Evolutionary conservation across 1,140 invertebrate genomes (phyloP), one percentile per base, ranked within the genome.

Genomic region (Cotesia glomerata): DNA sequence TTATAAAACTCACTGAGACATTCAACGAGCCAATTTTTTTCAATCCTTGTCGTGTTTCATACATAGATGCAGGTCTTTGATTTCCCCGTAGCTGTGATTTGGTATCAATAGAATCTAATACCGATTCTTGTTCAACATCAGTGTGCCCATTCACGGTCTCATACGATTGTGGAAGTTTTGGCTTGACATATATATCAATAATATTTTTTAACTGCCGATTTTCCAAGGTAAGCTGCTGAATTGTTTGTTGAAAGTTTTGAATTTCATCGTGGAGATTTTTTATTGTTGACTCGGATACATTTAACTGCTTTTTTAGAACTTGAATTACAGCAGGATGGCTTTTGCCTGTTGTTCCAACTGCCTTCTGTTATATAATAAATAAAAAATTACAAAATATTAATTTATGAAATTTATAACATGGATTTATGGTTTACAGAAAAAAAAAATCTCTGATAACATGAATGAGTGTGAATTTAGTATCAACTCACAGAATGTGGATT

Each of bases 51-150:
- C 93, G 89, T 71, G 93, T 90, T 85, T 95, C 94, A 84, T 93
- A 95, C 94, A 95, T 95, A 85, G 93, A 95, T 74, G 92, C 92
- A 75, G 94, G 94, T 79, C 94, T 87, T 80, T 93, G 93, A 72
- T 85, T 87, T 49, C 78, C 82, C 74, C 82, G 86, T 11, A 75
- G 72, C 49, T 71, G 65, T 9, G 79, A 73, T 4, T 85, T 76
- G 75, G 87, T 85, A 16, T 80, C 73, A 9, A 83, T 80, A 34
- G 81, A 78, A 39, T 86, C 86, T 16, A 83, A 77, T 71, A 85
- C 84, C 14, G 81, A 75, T 56, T 86, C 83, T 56, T 83, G 81
- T 71, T 83, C 84, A 9, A 77, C 72, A 36, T 65, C 74, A 26
- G 81, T 72, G 54, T 86, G 83, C 8, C 87, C 86, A 73, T 88